phyloP scores from a whole-genome alignment of 2,888 invertebrate genomes.

The Synergus umbraculus region DNA sequence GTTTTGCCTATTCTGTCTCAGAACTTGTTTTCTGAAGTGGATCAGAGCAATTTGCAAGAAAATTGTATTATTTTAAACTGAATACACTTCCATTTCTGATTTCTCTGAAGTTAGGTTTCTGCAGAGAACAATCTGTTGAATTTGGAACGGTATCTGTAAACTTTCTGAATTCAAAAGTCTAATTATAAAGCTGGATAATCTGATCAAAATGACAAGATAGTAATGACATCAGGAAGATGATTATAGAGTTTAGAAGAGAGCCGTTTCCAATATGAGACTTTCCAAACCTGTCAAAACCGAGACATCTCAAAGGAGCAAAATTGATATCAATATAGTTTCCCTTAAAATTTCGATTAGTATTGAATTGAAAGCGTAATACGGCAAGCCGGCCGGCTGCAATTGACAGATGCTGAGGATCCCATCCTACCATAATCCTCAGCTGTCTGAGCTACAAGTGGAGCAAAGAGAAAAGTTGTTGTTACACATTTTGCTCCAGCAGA shows the following conservation, averaged over 20 bases:
- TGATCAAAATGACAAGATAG: not conserved
- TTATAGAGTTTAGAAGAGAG: not conserved
- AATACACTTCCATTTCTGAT: no score
- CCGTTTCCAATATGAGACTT: not conserved
- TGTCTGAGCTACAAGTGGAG: constrained; percentile 31
- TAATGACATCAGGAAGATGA: not conserved
- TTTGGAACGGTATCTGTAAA: no score
- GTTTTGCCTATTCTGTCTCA: not conserved
- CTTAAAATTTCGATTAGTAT: constrained; percentile 32
- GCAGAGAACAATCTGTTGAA: no score
- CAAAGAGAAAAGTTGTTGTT: constrained; percentile 41
- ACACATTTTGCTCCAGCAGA: constrained; percentile 31
- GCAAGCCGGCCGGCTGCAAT: constrained; percentile 25
- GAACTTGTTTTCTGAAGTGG: no score
- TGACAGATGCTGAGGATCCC: constrained; percentile 37
- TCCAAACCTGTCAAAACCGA: constrained; percentile 3
- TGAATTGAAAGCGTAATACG: constrained; percentile 21
- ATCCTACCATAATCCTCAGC: constrained; percentile 21
- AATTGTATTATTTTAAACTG: no score
- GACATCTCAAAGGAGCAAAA: constrained; percentile 21
- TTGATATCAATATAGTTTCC: constrained; percentile 24
- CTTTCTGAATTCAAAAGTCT: not conserved
- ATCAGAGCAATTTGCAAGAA: no score
- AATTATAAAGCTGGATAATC: not conserved
- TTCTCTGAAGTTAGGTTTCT: no score